Percentiles rank a stretch among this genome's conserved stretches.
Conservation (phyloP, 2,113 vertebrate genomes). For the Hippocampus abdominalis region DNA sequence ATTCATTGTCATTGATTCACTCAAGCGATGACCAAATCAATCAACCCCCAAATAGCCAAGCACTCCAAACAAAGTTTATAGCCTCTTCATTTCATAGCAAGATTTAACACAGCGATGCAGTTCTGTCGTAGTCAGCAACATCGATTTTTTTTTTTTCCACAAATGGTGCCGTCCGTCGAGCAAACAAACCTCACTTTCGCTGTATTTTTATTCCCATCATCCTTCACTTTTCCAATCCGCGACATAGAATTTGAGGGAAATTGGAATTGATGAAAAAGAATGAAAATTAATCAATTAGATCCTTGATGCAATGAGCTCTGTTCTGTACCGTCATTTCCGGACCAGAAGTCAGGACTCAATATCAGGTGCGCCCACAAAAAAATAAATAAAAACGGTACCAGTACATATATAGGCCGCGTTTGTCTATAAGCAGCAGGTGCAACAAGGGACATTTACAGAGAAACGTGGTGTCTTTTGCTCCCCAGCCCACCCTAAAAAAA, state of each 20-base stretch:
- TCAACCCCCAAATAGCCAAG: background rate
- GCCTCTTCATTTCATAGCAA: background rate
- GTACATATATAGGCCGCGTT: background rate
- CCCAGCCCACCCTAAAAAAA: no score
- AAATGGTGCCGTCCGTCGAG: background rate
- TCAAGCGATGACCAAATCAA: background rate
- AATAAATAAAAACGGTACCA: background rate
- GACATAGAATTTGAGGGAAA: slow-evolving; percentile 17
- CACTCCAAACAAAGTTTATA: background rate
- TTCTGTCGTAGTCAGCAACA: background rate
- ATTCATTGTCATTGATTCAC: background rate
- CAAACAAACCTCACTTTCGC: background rate
- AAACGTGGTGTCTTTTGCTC: no score
- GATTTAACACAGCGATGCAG: background rate
- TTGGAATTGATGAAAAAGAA: background rate
- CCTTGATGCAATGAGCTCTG: background rate
- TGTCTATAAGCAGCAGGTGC: no score
- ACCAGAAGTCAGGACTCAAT: no score
- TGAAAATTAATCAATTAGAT: slow-evolving; percentile 3
- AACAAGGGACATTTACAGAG: no score
- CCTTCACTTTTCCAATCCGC: slow-evolving; percentile 18
- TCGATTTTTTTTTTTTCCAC: background rate
- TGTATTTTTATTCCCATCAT: slow-evolving; percentile 8
- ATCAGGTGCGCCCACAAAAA: background rate
- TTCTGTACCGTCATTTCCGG: background rate